Base-by-base conservation (phyloP, 2,888 invertebrate species). In the Itoplectis maculator region DNA sequence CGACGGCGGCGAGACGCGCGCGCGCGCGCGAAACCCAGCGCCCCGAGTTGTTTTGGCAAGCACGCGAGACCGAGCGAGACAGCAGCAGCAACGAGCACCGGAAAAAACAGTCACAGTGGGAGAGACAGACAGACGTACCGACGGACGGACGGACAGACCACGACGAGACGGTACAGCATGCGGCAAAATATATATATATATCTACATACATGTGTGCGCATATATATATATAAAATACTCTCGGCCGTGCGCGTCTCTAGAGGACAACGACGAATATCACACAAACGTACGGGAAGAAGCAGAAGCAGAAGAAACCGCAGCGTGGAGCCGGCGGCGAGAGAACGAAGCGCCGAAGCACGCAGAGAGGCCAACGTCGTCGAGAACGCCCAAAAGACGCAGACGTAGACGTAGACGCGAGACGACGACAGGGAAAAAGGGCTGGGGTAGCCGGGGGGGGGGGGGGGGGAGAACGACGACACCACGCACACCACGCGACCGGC, bases 381-480 rank as follows among this genome's bases (percentile, higher is more conserved):
- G n/a, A n/a, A 66, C 59, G 54, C 75, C 68, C 54, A 69, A 68
- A n/a, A n/a, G 72, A 82, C 65, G 66, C 42, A 66, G 70, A 78
- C 70, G 70, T 49, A 49, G 56, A 75, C 63, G 68, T 23, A 66
- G 68, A 82, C 65, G 56, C 18, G 59, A 45, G 65, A 29, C 59
- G 75, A 23, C 51, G 65, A 49, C 40, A 18, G 13, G 66, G 47
- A 75, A 51, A 47, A 54, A 73, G 81, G 66, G 47, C 59, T 3
- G 79, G 81, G n/a, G n/a, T n/a, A n/a, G n/a, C n/a, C 81, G 69
- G 63, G 74, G 82, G 79, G 82, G 84, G 86, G 87, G 88, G 88
- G 88, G 81, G 81, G 82, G 74, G 68, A 69, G 83, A 81, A 81
- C 85, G 86, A 87, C 88, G 87, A 87, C 86, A 89, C 89, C 88